Percentiles rank a stretch among this genome's conserved stretches.
Evolutionary conservation across 2,113 vertebrate genomes (phyloP).

Genomic region (Dunckerocampus dactyliophorus): DNA sequence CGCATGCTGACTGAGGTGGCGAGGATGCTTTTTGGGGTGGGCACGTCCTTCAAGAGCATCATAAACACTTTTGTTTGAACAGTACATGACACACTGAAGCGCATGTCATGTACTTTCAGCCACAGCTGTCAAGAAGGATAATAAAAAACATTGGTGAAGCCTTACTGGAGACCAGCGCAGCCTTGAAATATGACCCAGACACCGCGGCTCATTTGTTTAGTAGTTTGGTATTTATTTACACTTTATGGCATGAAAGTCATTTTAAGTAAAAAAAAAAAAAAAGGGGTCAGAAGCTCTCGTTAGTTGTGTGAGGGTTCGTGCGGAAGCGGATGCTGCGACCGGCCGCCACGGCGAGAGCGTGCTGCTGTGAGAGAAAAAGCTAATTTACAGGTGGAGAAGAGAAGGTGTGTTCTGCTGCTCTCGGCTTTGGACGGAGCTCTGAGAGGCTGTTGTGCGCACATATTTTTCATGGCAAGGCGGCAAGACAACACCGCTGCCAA

Average conservation of each 20-base stretch:
- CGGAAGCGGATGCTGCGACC: conserved; percentile 18
- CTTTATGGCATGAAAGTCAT: conserved; percentile 43
- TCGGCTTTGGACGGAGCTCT: conserved; percentile 44
- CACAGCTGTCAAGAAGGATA: conserved; percentile 35
- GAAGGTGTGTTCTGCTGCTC: conserved; percentile 52
- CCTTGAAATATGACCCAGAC: conserved; percentile 49
- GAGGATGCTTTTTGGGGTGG: too few species aligned
- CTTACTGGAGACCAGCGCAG: conserved; percentile 38
- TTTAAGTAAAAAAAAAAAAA: conserved; percentile 17
- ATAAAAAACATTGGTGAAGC: conserved; percentile 24
- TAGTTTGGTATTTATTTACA: conserved; percentile 58
- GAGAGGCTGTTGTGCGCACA: conserved; percentile 52
- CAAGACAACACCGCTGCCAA: conserved; percentile 36
- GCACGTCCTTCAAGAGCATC: too few species aligned
- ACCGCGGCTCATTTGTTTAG: conserved; percentile 18
- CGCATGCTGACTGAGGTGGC: too few species aligned
- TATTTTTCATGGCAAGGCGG: conserved; percentile 66
- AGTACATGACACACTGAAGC: background rate
- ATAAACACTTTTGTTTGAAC: background rate
- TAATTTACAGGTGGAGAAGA: conserved; percentile 58
- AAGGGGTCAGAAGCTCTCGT: too few species aligned
- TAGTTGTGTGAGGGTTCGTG: conserved; percentile 16
- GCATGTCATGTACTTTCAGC: too few species aligned
- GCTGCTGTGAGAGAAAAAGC: conserved; percentile 46
- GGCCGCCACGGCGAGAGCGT: too few species aligned